Conservation (phyloP, 1,140 invertebrate species). For the Caenorhabditis latens region DNA sequence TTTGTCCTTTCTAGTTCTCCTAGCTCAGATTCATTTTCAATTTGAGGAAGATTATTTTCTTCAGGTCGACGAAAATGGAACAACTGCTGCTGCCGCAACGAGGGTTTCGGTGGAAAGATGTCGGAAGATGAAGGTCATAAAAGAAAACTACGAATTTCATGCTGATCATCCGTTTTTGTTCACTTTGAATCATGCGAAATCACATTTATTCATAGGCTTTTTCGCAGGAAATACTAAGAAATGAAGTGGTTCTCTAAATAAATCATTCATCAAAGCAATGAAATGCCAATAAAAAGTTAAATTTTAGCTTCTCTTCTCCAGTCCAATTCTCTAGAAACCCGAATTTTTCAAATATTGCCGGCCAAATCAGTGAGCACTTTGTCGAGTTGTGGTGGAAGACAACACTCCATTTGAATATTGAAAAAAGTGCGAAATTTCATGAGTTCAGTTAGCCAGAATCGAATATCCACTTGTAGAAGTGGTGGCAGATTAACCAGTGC, state of each 20-base stretch:
- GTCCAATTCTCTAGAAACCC: too few species aligned
- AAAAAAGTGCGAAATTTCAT: constrained; percentile 13
- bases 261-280: too few species aligned
- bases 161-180: constrained; percentile 55
- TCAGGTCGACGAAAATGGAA: constrained; percentile 5
- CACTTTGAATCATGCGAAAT: not conserved
- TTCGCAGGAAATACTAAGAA: not conserved
- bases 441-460: constrained; percentile 44
- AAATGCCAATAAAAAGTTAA: too few species aligned
- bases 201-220: not conserved
- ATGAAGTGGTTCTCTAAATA: too few species aligned
- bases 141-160: not conserved
- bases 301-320: too few species aligned
- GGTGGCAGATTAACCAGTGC: constrained; percentile 8
- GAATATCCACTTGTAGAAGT: constrained; percentile 39
- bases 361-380: constrained; percentile 18
- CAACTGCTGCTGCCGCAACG: not conserved
- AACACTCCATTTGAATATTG: constrained; percentile 46
- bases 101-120: not conserved
- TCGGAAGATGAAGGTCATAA: not conserved
- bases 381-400: constrained; percentile 35
- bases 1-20: too few species aligned
- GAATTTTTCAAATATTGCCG: not conserved
- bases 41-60: not conserved
- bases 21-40: not conserved